A percentile compares a stretch with the other conserved stretches of the same genome.
Evolutionary conservation across 2,113 vertebrate genomes (phyloP).

Genomic region (Muntiacus reevesi): DNA sequence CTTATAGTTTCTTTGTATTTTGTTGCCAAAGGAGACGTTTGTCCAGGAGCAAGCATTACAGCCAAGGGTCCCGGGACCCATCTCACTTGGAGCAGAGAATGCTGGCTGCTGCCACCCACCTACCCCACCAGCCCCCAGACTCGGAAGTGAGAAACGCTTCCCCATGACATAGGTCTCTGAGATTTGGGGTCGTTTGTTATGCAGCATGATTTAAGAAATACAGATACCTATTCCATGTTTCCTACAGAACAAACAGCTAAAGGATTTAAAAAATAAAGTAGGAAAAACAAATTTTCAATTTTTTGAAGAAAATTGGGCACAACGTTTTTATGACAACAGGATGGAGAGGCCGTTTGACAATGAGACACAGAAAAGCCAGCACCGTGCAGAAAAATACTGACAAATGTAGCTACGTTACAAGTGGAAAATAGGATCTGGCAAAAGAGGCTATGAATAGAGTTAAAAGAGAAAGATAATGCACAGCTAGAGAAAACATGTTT

Average conservation of each 20-base stretch:
- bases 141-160: accelerated
- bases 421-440: neutral
- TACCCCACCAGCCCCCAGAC: accelerated
- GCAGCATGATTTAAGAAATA: neutral
- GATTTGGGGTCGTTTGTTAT: neutral
- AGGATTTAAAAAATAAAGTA: neutral
- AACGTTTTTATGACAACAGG: neutral
- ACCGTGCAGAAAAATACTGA: neutral
- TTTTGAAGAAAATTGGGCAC: neutral
- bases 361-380: neutral
- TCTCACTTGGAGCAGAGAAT: neutral
- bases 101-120: neutral
- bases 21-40: neutral
- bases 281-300: neutral
- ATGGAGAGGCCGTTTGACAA: neutral
- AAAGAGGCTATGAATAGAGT: neutral
- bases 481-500: neutral
- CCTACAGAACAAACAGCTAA: neutral
- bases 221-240: neutral
- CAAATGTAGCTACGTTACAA: neutral
- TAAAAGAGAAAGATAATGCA: neutral
- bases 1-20: neutral
- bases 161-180: accelerated
- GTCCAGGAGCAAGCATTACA: neutral
- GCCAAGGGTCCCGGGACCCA: neutral